Base-by-base conservation (phyloP, 1,140 invertebrate genomes). In the Saccostrea glomerata region DNA sequence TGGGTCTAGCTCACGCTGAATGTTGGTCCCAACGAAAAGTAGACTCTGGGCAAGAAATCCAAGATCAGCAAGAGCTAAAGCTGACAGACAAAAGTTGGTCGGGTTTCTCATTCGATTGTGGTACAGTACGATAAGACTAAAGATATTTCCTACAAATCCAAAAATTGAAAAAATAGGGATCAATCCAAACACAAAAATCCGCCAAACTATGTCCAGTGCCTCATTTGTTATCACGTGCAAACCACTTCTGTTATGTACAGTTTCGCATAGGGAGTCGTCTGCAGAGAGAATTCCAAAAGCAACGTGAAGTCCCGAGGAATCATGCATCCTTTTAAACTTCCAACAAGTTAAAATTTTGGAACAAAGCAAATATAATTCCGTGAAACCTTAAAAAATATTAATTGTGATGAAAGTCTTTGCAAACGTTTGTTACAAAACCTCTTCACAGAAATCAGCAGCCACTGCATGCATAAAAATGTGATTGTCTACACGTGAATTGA, bases 31-130 rank as follows among this genome's bases (percentile, higher is more conserved):
- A 77, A 90, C 88, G 86, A 92, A 94, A n/a, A 91, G 85, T 7
- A 93, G 77, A 70, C 92, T 91, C 86, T 93, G 92, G 2, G 92
- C 82, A 2, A 94, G 89, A 87, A 94, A 91, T n/a, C 93, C 87
- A 2, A 92, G 85, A 87, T 94, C 93, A 0, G 93, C 93, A 7
- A 94, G 77, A 60, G 93, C 90, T 36, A 94, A 87, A 23, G 92
- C 93, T 0, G 92, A 92, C 12, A 94, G 89, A 20, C 91, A 90
- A 56, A 87, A 90, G 87, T 92, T 94, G 23, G 92, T 92, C 23
- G 91, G 87, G 83, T 90, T 92, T 13, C 92, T 88, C 91, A 92
- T 93, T 36, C 91, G 90, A 13, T 92, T 90, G 56, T 92, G 91
- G 60, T 92, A 89, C 40, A 94, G 87, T 2, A 94, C 92, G 12